phyloP scores from a whole-genome alignment of 35 echinoderm and acorn worm species.

The Patiria miniata region DNA sequence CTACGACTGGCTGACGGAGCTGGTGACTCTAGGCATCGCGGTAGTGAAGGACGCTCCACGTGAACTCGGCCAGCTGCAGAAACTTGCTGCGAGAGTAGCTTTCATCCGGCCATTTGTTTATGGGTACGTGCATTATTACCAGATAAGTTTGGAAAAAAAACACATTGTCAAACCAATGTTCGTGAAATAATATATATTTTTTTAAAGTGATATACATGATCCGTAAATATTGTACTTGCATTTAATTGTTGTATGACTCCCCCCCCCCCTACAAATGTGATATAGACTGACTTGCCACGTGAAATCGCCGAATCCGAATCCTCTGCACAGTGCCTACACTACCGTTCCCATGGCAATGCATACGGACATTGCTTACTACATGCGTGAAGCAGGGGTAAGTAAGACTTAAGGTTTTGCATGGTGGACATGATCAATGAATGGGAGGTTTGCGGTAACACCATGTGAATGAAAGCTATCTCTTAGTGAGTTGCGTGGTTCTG shows the following conservation, averaged over 20 bases:
- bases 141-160: too few species aligned
- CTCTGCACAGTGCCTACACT: slow-evolving; percentile 59
- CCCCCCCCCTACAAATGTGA: too few species aligned
- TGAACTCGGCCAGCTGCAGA: slow-evolving; percentile 26
- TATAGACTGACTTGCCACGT: slow-evolving; percentile 76
- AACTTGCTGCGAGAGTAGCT: slow-evolving; percentile 42
- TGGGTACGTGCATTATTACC: slow-evolving; percentile 35
- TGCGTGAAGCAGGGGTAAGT: slow-evolving; percentile 58
- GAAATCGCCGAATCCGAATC: slow-evolving; percentile 48
- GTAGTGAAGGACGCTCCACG: slow-evolving; percentile 53
- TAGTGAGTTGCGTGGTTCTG: too few species aligned
- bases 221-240: too few species aligned
- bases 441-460: too few species aligned
- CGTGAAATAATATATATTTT: too few species aligned
- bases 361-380: slow-evolving; percentile 70
- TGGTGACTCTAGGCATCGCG: slow-evolving; percentile 48
- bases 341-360: slow-evolving; percentile 41
- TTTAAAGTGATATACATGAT: too few species aligned
- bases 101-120: slow-evolving; percentile 47
- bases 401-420: too few species aligned
- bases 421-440: too few species aligned
- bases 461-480: too few species aligned
- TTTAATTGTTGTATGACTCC: too few species aligned
- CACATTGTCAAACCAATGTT: too few species aligned
- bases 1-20: slow-evolving; percentile 54